phyloP scores from a whole-genome alignment of 2,113 vertebrate species.

The Megaleporinus macrocephalus region DNA sequence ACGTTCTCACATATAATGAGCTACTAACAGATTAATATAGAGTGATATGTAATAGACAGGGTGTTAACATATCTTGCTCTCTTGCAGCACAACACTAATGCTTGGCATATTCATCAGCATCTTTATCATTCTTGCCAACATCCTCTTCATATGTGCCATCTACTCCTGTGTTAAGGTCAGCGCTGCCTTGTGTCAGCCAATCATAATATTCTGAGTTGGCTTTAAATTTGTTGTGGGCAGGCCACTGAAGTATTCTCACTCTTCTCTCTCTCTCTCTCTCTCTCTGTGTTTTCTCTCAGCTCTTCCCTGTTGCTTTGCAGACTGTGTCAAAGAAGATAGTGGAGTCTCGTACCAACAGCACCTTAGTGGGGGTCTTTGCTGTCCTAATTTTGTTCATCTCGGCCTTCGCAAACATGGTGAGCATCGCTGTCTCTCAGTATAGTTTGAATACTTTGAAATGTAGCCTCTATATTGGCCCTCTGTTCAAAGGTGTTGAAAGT shows the following conservation, averaged over 20 bases:
- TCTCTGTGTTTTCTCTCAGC: constrained; percentile 66
- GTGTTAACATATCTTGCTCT: constrained; percentile 17
- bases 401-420: constrained; percentile 91
- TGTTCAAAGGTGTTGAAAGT: no score
- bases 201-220: neutral
- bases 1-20: neutral
- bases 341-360: constrained; percentile 89
- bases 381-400: constrained; percentile 90
- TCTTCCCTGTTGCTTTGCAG: constrained; percentile 85
- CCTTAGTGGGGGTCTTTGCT: constrained; percentile 85
- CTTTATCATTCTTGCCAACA: constrained; percentile 85
- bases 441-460: no score
- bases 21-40: neutral
- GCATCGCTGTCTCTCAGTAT: constrained; percentile 14
- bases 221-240: neutral
- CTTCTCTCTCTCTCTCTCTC: constrained; percentile 25
- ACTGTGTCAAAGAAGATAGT: constrained; percentile 86
- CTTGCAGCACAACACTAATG: constrained; percentile 84
- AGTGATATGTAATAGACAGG: neutral
- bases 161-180: constrained; percentile 91
- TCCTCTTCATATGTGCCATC: constrained; percentile 88
- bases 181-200: neutral
- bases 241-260: neutral
- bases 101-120: constrained; percentile 83
- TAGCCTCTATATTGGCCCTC: neutral